A percentile compares a stretch with the other conserved stretches of the same genome.
Evolutionary conservation across 1,140 invertebrate genomes (phyloP).

Genomic region (Hesperophylax magnus): DNA sequence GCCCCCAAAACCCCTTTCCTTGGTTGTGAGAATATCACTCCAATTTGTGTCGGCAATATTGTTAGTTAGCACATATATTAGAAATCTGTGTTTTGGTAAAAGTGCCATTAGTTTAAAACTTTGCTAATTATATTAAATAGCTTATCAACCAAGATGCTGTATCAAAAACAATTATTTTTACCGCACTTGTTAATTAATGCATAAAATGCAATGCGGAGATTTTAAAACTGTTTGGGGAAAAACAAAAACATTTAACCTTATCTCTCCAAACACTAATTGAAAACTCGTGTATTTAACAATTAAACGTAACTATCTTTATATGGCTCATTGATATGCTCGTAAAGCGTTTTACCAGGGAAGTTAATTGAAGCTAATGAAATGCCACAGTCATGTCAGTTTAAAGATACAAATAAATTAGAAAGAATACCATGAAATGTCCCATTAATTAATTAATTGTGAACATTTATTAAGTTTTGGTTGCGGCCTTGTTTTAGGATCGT

Average conservation of each 20-base stretch:
- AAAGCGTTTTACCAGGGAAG: neutral
- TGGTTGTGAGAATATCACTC: too few relatives aligned
- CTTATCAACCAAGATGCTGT: too few relatives aligned
- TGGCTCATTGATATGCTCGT: neutral
- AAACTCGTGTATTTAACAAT: neutral
- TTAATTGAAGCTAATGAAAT: slow-evolving; percentile 19
- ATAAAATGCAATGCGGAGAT: neutral
- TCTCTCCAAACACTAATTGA: neutral
- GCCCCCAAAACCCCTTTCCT: too few relatives aligned
- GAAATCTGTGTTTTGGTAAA: too few relatives aligned
- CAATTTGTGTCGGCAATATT: too few relatives aligned
- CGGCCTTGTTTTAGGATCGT: neutral
- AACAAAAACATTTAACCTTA: neutral
- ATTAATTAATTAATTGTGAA: slow-evolving; percentile 1
- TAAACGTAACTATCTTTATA: slow-evolving; percentile 9
- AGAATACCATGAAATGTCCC: slow-evolving; percentile 11
- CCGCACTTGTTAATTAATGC: too few relatives aligned
- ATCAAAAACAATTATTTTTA: too few relatives aligned
- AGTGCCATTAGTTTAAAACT: too few relatives aligned
- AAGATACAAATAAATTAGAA: neutral
- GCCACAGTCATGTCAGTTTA: slow-evolving; percentile 17
- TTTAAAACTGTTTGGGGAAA: neutral
- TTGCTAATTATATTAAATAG: too few relatives aligned
- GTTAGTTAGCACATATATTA: too few relatives aligned
- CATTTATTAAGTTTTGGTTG: slow-evolving; percentile 19